Evolutionary conservation across 37 sponge, comb jelly and placozoan species (phyloP), one percentile per base, ranked within the genome.

Genomic region (Sycon ciliatum): DNA sequence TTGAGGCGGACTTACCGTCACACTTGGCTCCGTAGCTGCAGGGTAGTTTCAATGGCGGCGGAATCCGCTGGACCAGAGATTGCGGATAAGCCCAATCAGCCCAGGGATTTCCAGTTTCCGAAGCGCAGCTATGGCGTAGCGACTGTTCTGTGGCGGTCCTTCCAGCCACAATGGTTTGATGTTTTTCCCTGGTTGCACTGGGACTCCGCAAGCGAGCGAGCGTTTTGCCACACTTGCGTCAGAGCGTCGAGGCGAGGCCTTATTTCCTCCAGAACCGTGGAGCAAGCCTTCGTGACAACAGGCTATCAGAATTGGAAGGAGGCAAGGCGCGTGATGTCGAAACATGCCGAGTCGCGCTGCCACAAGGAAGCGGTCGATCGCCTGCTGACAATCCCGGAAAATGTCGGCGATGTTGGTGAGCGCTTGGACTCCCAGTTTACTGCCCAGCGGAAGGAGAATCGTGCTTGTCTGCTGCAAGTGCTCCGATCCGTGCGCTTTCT

Each of bases 401-500:
- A n/a, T n/a, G n/a, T n/a, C n/a, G n/a, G n/a, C n/a, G n/a, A n/a
- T n/a, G n/a, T n/a, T n/a, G n/a, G n/a, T n/a, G n/a, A n/a, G n/a
- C n/a, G n/a, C n/a, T n/a, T n/a, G n/a, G n/a, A n/a, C n/a, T n/a
- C n/a, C n/a, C n/a, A n/a, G n/a, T n/a, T n/a, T n/a, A n/a, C n/a
- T n/a, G n/a, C n/a, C n/a, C 22, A 60, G 26, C 7, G 16, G 16
- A 11, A 22, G 31, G 63, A 30, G 9, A 11, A 24, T 22, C 63
- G 63, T 11, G 22, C 7, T 7, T 60, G 63, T 18, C 16, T 18
- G 7, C 63, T 60, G 27, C 7, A 60, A 24, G 31, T 60, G 9
- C 32, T 71, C 32, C 62, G 60, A 54, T 61, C 63, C 57, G 36
- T 73, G 26, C 39, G 74, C 23, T 73, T 73, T 64, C 34, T 73